These are phyloP conservation scores for Matsumurasca onukii DNA, from an alignment of 1,140 invertebrate species.

Conservation along the genomic window DNA sequence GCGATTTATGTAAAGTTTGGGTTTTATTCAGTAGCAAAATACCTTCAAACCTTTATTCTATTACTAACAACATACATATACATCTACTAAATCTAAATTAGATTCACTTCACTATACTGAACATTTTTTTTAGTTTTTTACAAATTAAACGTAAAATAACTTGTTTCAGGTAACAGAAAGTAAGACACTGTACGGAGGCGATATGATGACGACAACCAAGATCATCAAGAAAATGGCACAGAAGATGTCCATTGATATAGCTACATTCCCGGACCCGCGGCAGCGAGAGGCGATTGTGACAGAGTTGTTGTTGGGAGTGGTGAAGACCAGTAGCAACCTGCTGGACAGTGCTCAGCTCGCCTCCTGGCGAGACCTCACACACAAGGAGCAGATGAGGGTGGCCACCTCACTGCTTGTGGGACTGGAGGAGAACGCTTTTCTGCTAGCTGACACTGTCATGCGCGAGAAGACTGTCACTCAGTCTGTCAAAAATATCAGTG, in stretches of 20 bases:
- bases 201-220: constrained; percentile 86
- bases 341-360: constrained; percentile 79
- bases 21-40: no score
- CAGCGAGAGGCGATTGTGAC: constrained; percentile 83
- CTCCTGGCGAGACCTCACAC: constrained; percentile 86
- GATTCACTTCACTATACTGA: no score
- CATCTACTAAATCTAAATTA: no score
- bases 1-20: no score
- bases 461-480: constrained; percentile 80
- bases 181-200: constrained; percentile 85
- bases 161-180: constrained; percentile 80
- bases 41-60: no score
- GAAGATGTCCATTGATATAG: constrained; percentile 76
- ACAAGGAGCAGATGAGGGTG: constrained; percentile 79
- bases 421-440: constrained; percentile 88
- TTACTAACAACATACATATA: no score
- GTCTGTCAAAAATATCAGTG: constrained; percentile 81
- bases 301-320: constrained; percentile 80
- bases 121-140: no score
- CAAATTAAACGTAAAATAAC: no score
- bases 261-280: constrained; percentile 73
- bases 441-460: constrained; percentile 82
- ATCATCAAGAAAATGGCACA: constrained; percentile 86
- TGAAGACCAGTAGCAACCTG: constrained; percentile 87
- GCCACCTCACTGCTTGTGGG: constrained; percentile 83